Evolutionary conservation across 2,797 vertebrate species (phyloP).

Genomic region (Atherinosoma microstoma): DNA sequence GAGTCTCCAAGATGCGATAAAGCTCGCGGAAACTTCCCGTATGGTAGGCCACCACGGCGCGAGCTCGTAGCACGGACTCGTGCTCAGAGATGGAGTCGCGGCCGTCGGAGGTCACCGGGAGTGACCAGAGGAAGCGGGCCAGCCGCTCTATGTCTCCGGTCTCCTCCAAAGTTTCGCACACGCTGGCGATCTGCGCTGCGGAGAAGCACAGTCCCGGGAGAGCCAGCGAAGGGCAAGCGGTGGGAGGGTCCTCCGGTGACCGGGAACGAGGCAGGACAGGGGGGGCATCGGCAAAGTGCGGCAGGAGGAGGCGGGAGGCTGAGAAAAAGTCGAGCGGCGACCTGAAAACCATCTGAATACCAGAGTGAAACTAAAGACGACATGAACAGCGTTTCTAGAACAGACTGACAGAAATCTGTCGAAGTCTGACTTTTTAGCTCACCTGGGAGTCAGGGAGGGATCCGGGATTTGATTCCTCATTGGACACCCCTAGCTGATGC

Average conservation of each 20-base stretch:
- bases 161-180: slow-evolving; percentile 98
- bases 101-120: slow-evolving; percentile 93
- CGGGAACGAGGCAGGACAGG: slow-evolving; percentile 85
- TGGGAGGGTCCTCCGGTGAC: slow-evolving; percentile 87
- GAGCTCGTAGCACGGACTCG: slow-evolving; percentile 95
- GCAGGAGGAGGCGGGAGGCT: slow-evolving; percentile 92
- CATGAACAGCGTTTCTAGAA: slow-evolving; percentile 36
- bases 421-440: slow-evolving; percentile 67
- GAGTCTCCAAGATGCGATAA: slow-evolving; percentile 96
- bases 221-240: slow-evolving; percentile 83
- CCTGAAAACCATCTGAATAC: slow-evolving; percentile 94
- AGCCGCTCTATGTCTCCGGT: slow-evolving; percentile 97
- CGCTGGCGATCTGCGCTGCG: slow-evolving; percentile 96
- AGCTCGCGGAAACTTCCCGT: slow-evolving; percentile 96
- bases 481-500: slow-evolving; percentile 89
- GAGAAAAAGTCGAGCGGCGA: slow-evolving; percentile 93
- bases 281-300: slow-evolving; percentile 90
- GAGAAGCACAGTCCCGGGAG: slow-evolving; percentile 96
- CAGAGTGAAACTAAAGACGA: slow-evolving; percentile 59
- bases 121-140: slow-evolving; percentile 97
- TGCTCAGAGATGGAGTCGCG: slow-evolving; percentile 97
- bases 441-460: slow-evolving; percentile 76
- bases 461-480: slow-evolving; percentile 84
- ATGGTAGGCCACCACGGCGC: slow-evolving; percentile 97
- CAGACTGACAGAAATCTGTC: slow-evolving; percentile 41